Base-by-base conservation (phyloP, 2,113 vertebrate genomes). In the Naja naja region DNA sequence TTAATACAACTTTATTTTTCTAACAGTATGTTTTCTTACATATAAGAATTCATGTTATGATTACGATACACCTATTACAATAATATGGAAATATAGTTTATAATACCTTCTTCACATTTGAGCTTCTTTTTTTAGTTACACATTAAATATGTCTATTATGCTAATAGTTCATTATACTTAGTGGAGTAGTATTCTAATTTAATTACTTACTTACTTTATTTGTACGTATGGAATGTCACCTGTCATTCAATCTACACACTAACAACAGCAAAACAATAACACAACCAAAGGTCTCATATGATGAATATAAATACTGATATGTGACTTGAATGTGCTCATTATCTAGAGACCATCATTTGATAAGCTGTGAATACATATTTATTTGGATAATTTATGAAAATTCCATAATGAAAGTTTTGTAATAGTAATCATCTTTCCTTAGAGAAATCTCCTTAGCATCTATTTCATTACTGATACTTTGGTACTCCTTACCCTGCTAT, bases 211-310 rank as follows among this genome's bases (percentile, higher is more conserved):
- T 97, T 96, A 94, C 94, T 92, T 94, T 96, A 97, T 97, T 98
- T 98, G 96, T 97, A 95, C 97, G 95, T 95, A 92, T 30, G 54
- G 97, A 98, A 97, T 98, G 97, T 97, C 97, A 98, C 95, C 97
- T 98, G 98, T 94, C 97, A 97, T 97, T 98, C 98, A 98, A 95
- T 96, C 96, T 96, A 89, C 94, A 95, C 5, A 87, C 52, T 92
- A 95, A 85, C 93, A 96, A 81, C 52, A 96, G 95, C 93, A 96
- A 97, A 97, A 96, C 93, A 97, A 93, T 93, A 81, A 94, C 92
- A 95, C 91, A 81, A 69, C 81, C 87, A 96, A 94, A 97, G 93
- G 95, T 95, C 90, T 97, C 95, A 96, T 89, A 96, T 96, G 87
- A 94, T 95, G 94, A 94, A 93, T 87, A 92, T 81, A 91, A 88